A percentile compares a stretch with the other conserved stretches of the same genome.
phyloP scores from a whole-genome alignment of 2,113 vertebrate genomes.

The Cephalophus harveyi region DNA sequence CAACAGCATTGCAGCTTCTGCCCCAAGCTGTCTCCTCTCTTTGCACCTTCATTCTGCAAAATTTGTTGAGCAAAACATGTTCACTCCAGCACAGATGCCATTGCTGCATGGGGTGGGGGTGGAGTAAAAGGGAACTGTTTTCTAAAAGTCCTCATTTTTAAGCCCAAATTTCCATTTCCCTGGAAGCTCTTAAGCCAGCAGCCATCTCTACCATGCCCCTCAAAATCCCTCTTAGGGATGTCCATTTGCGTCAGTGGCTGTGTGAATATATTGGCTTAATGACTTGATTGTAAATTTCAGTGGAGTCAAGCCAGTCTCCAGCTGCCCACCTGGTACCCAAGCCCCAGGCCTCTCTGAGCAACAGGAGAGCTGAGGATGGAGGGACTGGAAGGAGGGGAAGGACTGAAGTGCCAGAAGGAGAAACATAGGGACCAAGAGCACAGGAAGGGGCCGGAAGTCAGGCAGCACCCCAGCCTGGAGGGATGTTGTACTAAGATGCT shows the following conservation, averaged over 20 bases:
- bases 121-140: not conserved
- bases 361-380: not conserved
- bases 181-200: not conserved
- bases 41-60: not conserved
- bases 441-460: rapidly evolving
- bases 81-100: too few species aligned
- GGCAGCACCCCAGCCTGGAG: not conserved
- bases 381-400: not conserved
- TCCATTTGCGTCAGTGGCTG: not conserved
- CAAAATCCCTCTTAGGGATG: not conserved
- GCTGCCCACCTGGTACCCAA: not conserved
- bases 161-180: not conserved
- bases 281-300: not conserved
- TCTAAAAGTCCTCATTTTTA: not conserved
- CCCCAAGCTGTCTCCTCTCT: not conserved
- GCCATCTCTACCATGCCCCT: not conserved
- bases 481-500: rapidly evolving
- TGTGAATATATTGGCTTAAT: not conserved
- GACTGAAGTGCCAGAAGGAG: not conserved
- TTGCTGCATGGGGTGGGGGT: too few species aligned
- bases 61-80: not conserved
- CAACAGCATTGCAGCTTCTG: not conserved
- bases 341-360: not conserved
- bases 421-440: too few species aligned
- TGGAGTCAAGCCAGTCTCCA: not conserved